Conservation (phyloP, 1,140 invertebrate species). For the Reticulitermes speratus region DNA sequence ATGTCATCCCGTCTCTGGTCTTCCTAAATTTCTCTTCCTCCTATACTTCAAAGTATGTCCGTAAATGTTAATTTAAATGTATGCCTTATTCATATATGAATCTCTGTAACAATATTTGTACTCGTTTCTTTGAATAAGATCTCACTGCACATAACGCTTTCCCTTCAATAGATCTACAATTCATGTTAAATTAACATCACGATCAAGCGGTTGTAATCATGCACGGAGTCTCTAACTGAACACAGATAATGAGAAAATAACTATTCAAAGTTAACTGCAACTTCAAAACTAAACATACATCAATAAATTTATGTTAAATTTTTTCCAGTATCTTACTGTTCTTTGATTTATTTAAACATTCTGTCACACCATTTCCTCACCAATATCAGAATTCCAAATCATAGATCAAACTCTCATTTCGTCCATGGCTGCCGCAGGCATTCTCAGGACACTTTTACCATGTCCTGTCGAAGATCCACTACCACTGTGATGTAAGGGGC, state of each 20-base stretch:
- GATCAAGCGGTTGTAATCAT: background rate
- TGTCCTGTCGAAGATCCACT: background rate
- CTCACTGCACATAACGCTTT: background rate
- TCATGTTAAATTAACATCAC: background rate
- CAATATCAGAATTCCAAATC: background rate
- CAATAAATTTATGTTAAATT: background rate
- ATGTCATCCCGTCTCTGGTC: too few relatives aligned
- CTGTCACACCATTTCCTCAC: background rate
- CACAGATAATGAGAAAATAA: background rate
- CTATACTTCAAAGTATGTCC: too few relatives aligned
- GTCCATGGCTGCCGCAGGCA: constrained; percentile 73
- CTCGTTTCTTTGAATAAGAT: too few relatives aligned
- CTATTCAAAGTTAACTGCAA: background rate
- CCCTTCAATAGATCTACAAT: background rate
- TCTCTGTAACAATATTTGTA: too few relatives aligned
- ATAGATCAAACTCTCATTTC: constrained; percentile 77
- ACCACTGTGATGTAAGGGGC: constrained; percentile 24
- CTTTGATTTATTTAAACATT: background rate
- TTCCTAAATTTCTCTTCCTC: too few relatives aligned
- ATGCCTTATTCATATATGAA: too few relatives aligned
- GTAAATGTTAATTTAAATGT: too few relatives aligned
- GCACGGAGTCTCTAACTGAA: background rate
- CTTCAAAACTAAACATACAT: background rate
- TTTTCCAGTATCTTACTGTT: background rate
- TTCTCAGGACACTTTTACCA: constrained; percentile 48